Base-by-base conservation (phyloP, 2,113 vertebrate genomes). In the Chamaetylas fuelleborni region DNA sequence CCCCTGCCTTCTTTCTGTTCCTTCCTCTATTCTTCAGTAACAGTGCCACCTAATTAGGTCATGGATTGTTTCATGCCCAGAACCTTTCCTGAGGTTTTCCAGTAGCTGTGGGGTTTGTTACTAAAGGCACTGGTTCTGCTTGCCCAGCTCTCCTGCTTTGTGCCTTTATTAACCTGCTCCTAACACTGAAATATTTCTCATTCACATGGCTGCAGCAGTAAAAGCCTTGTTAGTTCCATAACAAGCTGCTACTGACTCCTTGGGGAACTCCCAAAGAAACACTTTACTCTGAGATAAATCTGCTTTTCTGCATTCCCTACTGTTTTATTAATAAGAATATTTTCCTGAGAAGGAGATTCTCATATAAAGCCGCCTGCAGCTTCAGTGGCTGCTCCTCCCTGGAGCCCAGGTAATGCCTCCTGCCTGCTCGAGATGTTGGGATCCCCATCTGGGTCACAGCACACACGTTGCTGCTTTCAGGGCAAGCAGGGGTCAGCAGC, bases 11-110 rank as follows among this genome's bases (percentile, higher is more conserved):
- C 53, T 91, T 93, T 84, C 77, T 76, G 25, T 73, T 93, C 80
- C 47, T 91, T 86, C 65, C 43, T 77, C 61, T 92, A 0, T 79
- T 91, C 64, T 94, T 12, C 79, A 70, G 38, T 51, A 80, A 57
- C 82, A 90, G 64, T 90, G 61, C 61, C 79, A 88, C 86, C 64
- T 96, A 96, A 97, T 96, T 95, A 97, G 96, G 94, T 94, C 94
- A 92, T 58, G 67, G 77, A 58, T 95, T 97, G 96, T 94, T 94
- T 91, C 92, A 88, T 71, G 47, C 77, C 89, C 74, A 65, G 28
- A 95, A 92, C 57, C 88, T 84, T 94, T 92, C 93, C 53, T 80
- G 84, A 94, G 54, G 79, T 72, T 88, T 96, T 91, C 45, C 34
- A 91, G 65, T 71, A 83, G 67, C 87, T 88, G 36, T 1, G 12